Base-by-base conservation (phyloP, 2,113 vertebrate genomes). In the Pedetes capensis region DNA sequence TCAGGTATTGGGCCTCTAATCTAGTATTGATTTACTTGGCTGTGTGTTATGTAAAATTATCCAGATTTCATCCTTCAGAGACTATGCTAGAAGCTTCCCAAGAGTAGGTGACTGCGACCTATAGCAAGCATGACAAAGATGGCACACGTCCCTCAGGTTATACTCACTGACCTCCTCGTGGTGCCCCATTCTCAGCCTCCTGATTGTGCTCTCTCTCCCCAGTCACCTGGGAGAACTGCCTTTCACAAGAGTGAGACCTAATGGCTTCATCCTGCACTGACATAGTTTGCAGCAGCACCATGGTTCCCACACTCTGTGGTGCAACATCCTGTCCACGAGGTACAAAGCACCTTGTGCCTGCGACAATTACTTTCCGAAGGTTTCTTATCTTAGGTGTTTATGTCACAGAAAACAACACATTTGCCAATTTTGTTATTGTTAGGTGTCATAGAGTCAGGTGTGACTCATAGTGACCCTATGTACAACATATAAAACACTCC, bases 291-390 rank as follows among this genome's bases (percentile, higher is more conserved):
- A 18, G 47, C 23, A 17, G 47, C 18, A 11, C 1, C 4, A 8
- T 0, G 27, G 23, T 29, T 72, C 71, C 34, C 6, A 0, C 1
- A 0, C 22, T 55, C 53, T 34, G 22, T 8, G 3, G 2, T 6
- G n/a, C 0, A 0, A 53, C 27, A 4, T 47, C 78, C 37, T 8
- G 3, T n/a, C 51, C 0, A 3, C 22, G 25, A 0, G 1, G n/a
- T 6, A n/a, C 42, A 59, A 37, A 75, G 44, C 37, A 20, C 39
- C 55, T 55, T 27, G 83, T 47, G 64, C n/a, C 44, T 49, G 11
- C 29, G 29, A 44, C 61, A 42, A 59, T 32, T 13, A 51, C 47
- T 59, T 76, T 57, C 8, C 0, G 0, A 75, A 55, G 49, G 29
- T 57, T 92, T 91, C 47, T n/a, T 91, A 49, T 49, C 44, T 87